Percentiles rank a stretch among this genome's conserved stretches.
These are phyloP conservation scores for Spisula subtruncata DNA, from an alignment of 2,888 invertebrate species.

Conservation along the genomic window DNA sequence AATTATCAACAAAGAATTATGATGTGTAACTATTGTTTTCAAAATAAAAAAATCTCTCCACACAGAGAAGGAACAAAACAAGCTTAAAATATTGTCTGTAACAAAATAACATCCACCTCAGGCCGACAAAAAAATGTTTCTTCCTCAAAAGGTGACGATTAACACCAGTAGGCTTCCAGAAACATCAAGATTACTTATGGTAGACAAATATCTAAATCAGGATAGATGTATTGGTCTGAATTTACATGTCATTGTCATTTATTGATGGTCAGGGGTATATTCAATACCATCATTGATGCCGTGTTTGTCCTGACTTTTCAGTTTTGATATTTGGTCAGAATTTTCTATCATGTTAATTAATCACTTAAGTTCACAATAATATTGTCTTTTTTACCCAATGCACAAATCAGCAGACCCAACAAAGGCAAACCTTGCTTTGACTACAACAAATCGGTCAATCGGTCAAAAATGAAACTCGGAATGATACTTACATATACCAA, in stretches of 20 bases:
- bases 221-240: constrained; percentile 5
- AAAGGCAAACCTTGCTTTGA: too few species aligned
- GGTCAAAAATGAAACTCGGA: too few species aligned
- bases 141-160: background rate
- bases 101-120: background rate
- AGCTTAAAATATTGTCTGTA: background rate
- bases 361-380: too few species aligned
- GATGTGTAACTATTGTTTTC: too few species aligned
- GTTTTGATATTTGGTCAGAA: too few species aligned
- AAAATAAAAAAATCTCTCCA: background rate
- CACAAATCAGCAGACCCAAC: too few species aligned
- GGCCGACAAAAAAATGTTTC: background rate
- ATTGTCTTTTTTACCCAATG: too few species aligned
- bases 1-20: too few species aligned
- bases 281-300: background rate
- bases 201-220: constrained; percentile 18
- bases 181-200: background rate
- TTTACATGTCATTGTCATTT: constrained; percentile 1
- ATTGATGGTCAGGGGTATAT: background rate
- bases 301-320: background rate
- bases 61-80: background rate
- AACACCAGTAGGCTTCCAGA: background rate
- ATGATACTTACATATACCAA: too few species aligned
- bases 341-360: too few species aligned
- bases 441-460: too few species aligned